These are phyloP conservation scores for Zygaena filipendulae DNA, from an alignment of 2,888 invertebrate genomes.

Conservation along the genomic window DNA sequence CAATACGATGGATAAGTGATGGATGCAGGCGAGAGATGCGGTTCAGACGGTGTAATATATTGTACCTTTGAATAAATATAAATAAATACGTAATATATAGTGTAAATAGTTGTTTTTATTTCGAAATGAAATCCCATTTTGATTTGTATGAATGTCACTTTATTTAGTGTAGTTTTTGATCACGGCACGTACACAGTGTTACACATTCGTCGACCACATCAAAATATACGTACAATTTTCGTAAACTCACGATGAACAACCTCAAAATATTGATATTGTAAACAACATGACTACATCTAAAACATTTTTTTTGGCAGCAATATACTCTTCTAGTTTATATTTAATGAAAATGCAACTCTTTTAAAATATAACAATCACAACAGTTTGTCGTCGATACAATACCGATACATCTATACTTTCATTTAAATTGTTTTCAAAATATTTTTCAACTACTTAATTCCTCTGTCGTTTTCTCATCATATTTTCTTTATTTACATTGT, in stretches of 20 bases:
- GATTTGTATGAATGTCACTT: slow-evolving; percentile 15
- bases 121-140: slow-evolving; percentile 6
- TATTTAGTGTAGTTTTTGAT: slow-evolving; percentile 47
- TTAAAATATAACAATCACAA: slow-evolving; percentile 65
- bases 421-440: slow-evolving; percentile 36
- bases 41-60: slow-evolving; percentile 65
- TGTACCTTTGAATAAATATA: slow-evolving; percentile 66
- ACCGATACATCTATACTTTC: slow-evolving; percentile 39
- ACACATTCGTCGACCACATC: slow-evolving; percentile 52
- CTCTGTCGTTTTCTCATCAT: too few relatives aligned
- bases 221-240: slow-evolving; percentile 56
- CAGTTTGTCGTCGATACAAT: slow-evolving; percentile 58
- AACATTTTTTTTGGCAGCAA: slow-evolving; percentile 67
- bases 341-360: slow-evolving; percentile 66
- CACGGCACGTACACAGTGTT: slow-evolving; percentile 54
- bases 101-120: slow-evolving; percentile 34
- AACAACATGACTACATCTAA: slow-evolving; percentile 62
- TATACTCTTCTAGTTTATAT: slow-evolving; percentile 63
- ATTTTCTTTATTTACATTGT: slow-evolving; percentile 41
- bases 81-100: slow-evolving; percentile 69
- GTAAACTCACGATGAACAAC: slow-evolving; percentile 60
- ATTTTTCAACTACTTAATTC: slow-evolving; percentile 33
- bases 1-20: slow-evolving; percentile 52
- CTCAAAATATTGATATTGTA: slow-evolving; percentile 60
- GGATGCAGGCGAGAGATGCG: slow-evolving; percentile 46